phyloP scores from a whole-genome alignment of 2,888 invertebrate species.

The Eupithecia insigniata region DNA sequence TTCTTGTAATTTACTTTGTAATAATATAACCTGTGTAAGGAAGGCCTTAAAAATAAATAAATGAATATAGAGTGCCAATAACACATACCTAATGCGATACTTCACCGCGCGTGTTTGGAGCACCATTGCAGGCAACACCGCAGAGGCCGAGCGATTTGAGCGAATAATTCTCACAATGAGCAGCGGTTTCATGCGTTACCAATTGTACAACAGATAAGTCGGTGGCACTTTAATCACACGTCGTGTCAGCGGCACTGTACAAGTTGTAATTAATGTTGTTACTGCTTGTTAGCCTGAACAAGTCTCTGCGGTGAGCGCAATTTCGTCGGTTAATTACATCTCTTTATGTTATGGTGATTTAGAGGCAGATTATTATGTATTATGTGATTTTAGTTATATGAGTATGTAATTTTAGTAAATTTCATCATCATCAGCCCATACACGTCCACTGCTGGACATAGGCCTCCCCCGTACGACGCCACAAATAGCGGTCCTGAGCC shows the following conservation, averaged over 20 bases:
- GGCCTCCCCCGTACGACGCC: too few species aligned
- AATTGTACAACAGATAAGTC: not conserved
- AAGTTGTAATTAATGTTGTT: conserved; percentile 51
- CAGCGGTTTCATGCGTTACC: not conserved
- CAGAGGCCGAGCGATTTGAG: not conserved
- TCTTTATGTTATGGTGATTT: conserved; percentile 21
- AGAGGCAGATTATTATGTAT: not conserved
- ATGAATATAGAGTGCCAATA: too few species aligned
- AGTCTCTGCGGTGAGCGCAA: conserved; percentile 43
- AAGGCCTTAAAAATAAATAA: too few species aligned
- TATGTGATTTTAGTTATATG: not conserved
- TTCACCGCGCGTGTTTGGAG: too few species aligned
- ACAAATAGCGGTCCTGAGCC: too few species aligned
- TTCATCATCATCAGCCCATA: too few species aligned
- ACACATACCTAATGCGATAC: too few species aligned
- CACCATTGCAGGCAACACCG: too few species aligned
- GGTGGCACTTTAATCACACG: conserved; percentile 25
- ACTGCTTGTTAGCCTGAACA: conserved; percentile 28
- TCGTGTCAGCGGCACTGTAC: conserved; percentile 29
- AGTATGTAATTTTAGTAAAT: too few species aligned
- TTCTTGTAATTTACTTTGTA: too few species aligned
- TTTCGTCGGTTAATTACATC: conserved; percentile 44
- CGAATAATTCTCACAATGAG: not conserved
- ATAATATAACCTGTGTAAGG: too few species aligned
- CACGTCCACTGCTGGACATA: too few species aligned